Evolutionary conservation across 1,140 invertebrate species (phyloP), one percentile per base, ranked within the genome.

Genomic region (Ruditapes philippinarum): DNA sequence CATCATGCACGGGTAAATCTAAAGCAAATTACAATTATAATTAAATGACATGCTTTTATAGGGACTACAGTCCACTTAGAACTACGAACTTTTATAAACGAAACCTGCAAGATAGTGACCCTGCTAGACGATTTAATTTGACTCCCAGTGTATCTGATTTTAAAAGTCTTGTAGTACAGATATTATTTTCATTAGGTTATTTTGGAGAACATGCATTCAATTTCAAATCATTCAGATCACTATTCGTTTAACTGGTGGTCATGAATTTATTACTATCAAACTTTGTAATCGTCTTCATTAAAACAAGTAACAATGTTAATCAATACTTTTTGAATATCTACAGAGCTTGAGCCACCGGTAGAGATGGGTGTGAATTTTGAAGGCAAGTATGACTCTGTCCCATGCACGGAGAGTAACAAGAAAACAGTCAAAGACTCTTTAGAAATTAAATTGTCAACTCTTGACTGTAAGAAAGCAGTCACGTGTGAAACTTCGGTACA

Each of bases 1-100:
- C 85, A 4, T 7, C 85, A 11, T 87, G 85, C 19, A 79, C 85
- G 11, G 60, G 85, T 79, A 79, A 31, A 36, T 38, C 9, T 65
- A 19, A 12, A 31, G 62, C 5, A 36, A 4, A 7, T 9, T 31
- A 3, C 4, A 65, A 65, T 31, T 65, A 31, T 36, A 22, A 11
- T 36, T 31, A 31, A n/a, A n/a, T n/a, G n/a, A n/a, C n/a, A n/a
- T n/a, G n/a, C n/a, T 51, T 51, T 51, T 11, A 51, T 11, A 9
- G 9, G 22, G 9, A 51, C 49, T 51, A 22, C n/a, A n/a, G n/a
- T n/a, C n/a, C n/a, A n/a, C n/a, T n/a, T n/a, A n/a, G n/a, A n/a
- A n/a, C n/a, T n/a, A n/a, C n/a, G n/a, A 22, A 12, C 49, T 51
- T 9, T 51, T 51, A 9, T 22, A 12, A 51, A 12, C 22, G 22